These are phyloP conservation scores for Hypsibius dujardini DNA, from an alignment of 1,140 invertebrate species.

Conservation along the genomic window DNA sequence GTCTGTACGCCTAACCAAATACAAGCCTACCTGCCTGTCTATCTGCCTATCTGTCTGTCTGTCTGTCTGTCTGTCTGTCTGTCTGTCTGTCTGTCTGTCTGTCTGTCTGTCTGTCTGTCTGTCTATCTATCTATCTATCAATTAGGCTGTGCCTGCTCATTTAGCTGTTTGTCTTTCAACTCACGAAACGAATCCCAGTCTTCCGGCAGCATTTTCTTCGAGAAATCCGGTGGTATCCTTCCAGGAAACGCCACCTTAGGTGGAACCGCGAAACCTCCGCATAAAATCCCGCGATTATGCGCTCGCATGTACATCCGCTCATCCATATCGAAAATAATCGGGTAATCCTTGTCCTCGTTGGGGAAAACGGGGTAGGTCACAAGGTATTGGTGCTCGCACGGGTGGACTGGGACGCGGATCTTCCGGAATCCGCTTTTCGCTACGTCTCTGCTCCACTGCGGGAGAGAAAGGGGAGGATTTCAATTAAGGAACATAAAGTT, in stretches of 20 bases:
- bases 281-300: background rate
- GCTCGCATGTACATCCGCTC: background rate
- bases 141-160: background rate
- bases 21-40: too few species aligned
- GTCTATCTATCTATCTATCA: too few species aligned
- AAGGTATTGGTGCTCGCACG: conserved; percentile 40
- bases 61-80: too few species aligned
- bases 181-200: conserved; percentile 9
- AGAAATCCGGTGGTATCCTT: background rate
- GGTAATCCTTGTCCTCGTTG: background rate
- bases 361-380: conserved; percentile 34
- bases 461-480: conserved; percentile 10
- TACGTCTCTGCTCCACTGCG: conserved; percentile 35
- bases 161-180: background rate
- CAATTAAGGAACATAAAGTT: too few species aligned
- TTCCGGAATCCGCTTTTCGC: conserved; percentile 33
- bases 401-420: conserved; percentile 38
- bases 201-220: background rate
- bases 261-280: background rate
- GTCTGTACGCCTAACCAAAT: too few species aligned
- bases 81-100: too few species aligned
- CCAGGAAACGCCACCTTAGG: background rate
- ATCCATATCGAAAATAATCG: background rate
- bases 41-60: too few species aligned
- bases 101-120: too few species aligned